Evolutionary conservation across 2,888 invertebrate genomes (phyloP).

Genomic region (Agriopis marginaria): DNA sequence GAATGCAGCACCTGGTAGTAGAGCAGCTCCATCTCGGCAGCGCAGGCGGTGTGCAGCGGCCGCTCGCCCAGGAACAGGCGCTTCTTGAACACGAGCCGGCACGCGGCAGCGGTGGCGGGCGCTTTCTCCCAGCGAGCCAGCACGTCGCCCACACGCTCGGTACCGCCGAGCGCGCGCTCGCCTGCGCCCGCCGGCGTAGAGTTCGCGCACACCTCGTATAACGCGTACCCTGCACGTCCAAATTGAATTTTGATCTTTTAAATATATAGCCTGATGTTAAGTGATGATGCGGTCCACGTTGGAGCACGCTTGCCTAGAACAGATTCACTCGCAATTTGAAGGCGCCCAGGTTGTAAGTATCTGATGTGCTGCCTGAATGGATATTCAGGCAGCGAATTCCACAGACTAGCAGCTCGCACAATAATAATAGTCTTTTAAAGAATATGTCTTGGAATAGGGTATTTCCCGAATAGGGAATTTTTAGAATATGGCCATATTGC

Average conservation of each 20-base stretch:
- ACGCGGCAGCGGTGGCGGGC: conserved; percentile 89
- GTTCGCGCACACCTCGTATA: conserved; percentile 96
- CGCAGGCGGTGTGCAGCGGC: conserved; percentile 84
- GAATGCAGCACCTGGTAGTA: conserved; percentile 97
- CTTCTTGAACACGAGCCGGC: conserved; percentile 83
- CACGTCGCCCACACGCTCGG: conserved; percentile 97
- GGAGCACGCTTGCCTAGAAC: too few relatives aligned
- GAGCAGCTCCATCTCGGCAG: conserved; percentile 96
- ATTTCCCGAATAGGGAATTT: too few relatives aligned
- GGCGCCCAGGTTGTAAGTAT: too few relatives aligned
- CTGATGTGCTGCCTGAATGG: too few relatives aligned
- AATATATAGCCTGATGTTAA: too few relatives aligned
- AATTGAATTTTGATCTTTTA: background rate
- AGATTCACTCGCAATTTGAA: too few relatives aligned
- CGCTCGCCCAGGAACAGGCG: conserved; percentile 79
- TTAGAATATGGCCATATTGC: too few relatives aligned
- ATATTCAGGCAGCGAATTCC: too few relatives aligned
- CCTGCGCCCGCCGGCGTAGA: conserved; percentile 83
- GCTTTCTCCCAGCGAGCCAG: conserved; percentile 98
- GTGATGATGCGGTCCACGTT: too few relatives aligned
- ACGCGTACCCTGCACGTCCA: conserved; percentile 90
- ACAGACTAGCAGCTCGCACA: too few relatives aligned
- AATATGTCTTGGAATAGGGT: too few relatives aligned
- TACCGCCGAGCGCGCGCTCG: conserved; percentile 93
- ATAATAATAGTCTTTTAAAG: too few relatives aligned